phyloP scores from a whole-genome alignment of 1,140 invertebrate genomes.

The Anagrus nilaparvatae region DNA sequence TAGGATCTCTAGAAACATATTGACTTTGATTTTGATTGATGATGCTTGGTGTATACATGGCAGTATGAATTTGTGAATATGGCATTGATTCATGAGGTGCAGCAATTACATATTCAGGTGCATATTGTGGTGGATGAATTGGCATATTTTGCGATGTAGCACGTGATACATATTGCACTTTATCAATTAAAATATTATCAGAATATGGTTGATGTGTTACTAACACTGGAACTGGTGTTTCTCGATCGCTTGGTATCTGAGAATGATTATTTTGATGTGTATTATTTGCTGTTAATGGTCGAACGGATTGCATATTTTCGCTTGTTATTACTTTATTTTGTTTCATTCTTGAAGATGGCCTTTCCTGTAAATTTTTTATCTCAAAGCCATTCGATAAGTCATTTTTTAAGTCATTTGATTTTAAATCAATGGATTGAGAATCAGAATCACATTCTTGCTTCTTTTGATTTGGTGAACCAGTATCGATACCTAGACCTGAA shows the following conservation, averaged over 20 bases:
- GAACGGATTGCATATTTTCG: too few species aligned
- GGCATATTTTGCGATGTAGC: conserved; percentile 33
- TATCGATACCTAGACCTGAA: conserved; percentile 24
- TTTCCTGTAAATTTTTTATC: too few species aligned
- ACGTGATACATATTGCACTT: conserved; percentile 31
- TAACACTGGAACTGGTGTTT: conserved; percentile 15
- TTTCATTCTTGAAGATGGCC: too few species aligned
- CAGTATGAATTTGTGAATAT: conserved; percentile 32
- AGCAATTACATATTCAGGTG: conserved; percentile 24
- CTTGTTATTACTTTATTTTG: too few species aligned
- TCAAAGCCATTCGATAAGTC: conserved; percentile 39
- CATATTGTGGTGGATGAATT: conserved; percentile 34
- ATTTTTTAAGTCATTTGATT: conserved; percentile 21
- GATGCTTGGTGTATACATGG: background rate
- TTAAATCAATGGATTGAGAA: too few species aligned
- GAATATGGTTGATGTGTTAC: conserved; percentile 29
- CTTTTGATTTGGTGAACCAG: too few species aligned
- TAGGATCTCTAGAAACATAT: conserved; percentile 34
- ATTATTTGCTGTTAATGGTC: background rate
- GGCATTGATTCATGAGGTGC: conserved; percentile 26
- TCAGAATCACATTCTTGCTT: too few species aligned
- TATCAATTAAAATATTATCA: conserved; percentile 28
- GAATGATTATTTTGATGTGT: conserved; percentile 8
- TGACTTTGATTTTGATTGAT: too few species aligned
- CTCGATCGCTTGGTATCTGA: too few species aligned